Conservation (phyloP, 1,140 invertebrate genomes). For the Nebria ingens region DNA sequence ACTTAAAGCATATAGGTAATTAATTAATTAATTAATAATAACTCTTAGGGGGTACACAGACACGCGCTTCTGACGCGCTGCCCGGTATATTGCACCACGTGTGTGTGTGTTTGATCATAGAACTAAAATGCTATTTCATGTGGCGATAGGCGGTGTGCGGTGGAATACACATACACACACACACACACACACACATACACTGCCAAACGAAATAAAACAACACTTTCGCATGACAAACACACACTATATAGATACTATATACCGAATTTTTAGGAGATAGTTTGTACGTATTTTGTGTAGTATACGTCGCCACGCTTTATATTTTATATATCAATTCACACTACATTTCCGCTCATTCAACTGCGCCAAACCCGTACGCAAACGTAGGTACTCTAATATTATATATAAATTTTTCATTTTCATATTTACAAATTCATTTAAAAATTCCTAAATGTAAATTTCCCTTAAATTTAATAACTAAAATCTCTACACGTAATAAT, state of each 20-base stretch:
- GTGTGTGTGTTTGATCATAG: not conserved
- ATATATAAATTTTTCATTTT: slow-evolving; percentile 36
- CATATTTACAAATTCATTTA: slow-evolving; percentile 38
- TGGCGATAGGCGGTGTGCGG: too few species aligned
- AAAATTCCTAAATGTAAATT: slow-evolving; percentile 37
- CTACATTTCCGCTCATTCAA: slow-evolving; percentile 11
- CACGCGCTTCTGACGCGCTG: slow-evolving; percentile 1
- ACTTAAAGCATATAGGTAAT: slow-evolving; percentile 32
- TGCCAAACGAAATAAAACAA: not conserved
- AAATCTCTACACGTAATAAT: slow-evolving; percentile 31
- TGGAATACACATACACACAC: too few species aligned
- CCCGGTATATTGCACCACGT: too few species aligned
- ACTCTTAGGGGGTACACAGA: slow-evolving; percentile 9
- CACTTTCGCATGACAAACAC: not conserved
- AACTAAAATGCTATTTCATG: too few species aligned
- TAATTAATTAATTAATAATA: slow-evolving; percentile 18
- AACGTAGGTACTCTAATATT: slow-evolving; percentile 31
- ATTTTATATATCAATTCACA: slow-evolving; percentile 13
- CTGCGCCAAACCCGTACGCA: slow-evolving; percentile 17
- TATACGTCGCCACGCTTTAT: slow-evolving; percentile 35
- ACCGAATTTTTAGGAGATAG: slow-evolving; percentile 33
- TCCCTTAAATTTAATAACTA: slow-evolving; percentile 33
- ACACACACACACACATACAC: not conserved
- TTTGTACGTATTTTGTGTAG: slow-evolving; percentile 38
- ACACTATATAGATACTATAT: slow-evolving; percentile 29